These are phyloP conservation scores for Galerucella calmariensis DNA, from an alignment of 2,888 invertebrate genomes.

Conservation along the genomic window DNA sequence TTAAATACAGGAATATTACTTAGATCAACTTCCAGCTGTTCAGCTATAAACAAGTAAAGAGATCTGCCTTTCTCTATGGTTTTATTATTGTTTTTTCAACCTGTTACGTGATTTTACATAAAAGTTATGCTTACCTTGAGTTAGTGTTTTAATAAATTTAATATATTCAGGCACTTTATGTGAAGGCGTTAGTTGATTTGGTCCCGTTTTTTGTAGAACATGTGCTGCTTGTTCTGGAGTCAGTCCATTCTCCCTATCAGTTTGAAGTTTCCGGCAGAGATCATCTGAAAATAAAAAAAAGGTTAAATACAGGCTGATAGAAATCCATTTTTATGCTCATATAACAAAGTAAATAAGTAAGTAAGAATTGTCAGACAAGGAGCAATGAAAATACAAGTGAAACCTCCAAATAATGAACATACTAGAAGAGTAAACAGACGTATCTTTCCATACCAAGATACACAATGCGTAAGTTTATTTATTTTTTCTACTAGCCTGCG, in stretches of 20 bases:
- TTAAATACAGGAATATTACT: too few relatives aligned
- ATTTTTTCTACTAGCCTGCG: too few relatives aligned
- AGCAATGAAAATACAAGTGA: too few relatives aligned
- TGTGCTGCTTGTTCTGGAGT: constrained; percentile 69
- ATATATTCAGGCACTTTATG: constrained; percentile 78
- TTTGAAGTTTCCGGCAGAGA: constrained; percentile 60
- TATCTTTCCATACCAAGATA: too few relatives aligned
- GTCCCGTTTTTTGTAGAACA: constrained; percentile 72
- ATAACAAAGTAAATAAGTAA: too few relatives aligned
- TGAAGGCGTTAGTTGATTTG: constrained; percentile 80
- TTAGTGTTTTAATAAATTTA: constrained; percentile 69
- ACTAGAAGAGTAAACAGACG: too few relatives aligned
- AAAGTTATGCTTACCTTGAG: constrained; percentile 52
- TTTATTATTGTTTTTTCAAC: neutral
- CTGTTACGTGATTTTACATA: neutral
- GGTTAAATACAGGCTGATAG: neutral
- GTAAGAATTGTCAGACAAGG: too few relatives aligned
- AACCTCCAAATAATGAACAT: too few relatives aligned
- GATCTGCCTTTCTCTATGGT: too few relatives aligned
- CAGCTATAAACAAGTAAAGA: too few relatives aligned
- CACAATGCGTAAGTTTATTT: too few relatives aligned
- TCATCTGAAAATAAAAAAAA: constrained; percentile 54
- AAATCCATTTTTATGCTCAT: neutral
- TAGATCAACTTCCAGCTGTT: too few relatives aligned
- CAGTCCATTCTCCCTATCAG: constrained; percentile 69